Conservation (phyloP, 2,113 vertebrate species). For the Vanacampus margaritifer region DNA sequence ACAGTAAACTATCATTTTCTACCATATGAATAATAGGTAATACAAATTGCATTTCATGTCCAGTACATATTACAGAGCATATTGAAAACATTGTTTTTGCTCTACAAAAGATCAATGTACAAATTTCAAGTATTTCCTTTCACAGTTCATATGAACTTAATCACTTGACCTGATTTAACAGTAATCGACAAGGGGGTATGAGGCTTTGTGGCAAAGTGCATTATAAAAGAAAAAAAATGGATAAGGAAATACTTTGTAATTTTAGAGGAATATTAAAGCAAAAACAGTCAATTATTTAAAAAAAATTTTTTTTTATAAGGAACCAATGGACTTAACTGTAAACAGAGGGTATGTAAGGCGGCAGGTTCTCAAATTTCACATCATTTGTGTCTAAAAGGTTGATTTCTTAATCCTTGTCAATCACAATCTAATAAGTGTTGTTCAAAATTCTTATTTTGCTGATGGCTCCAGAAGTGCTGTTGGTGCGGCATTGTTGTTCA, state of each 20-base stretch:
- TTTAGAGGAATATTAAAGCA: not conserved
- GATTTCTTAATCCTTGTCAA: not conserved
- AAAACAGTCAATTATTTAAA: not conserved
- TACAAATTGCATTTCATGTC: not conserved
- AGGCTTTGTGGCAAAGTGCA: slow-evolving; percentile 3
- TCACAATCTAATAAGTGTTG: no score
- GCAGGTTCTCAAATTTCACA: not conserved
- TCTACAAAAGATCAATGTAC: not conserved
- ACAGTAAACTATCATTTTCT: not conserved
- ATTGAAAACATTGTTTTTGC: not conserved
- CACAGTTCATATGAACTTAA: not conserved
- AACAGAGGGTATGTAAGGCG: not conserved
- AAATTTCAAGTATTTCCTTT: not conserved
- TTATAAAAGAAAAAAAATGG: not conserved
- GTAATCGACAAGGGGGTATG: not conserved
- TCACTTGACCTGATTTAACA: not conserved
- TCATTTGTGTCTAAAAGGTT: not conserved
- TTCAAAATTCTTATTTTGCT: not conserved
- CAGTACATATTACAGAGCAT: not conserved
- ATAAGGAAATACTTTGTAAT: not conserved
- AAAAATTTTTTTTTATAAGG: no score
- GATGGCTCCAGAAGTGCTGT: not conserved
- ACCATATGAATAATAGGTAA: not conserved
- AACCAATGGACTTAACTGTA: not conserved
- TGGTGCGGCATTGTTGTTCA: not conserved